Conservation (phyloP, 92 coral and sea anemone species). For the Desmophyllum pertusum region DNA sequence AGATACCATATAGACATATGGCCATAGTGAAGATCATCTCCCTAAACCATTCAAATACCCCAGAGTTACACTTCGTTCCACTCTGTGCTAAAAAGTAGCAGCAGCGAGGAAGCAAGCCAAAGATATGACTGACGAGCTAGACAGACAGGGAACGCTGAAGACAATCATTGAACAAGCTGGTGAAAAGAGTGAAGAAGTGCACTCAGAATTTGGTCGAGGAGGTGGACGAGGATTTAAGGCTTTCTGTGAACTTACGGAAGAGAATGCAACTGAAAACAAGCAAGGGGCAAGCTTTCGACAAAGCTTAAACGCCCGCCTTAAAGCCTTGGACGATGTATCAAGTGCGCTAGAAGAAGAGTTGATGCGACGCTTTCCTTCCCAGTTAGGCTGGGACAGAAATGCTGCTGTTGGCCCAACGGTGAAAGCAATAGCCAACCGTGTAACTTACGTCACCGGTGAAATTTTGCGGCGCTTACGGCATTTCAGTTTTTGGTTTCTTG, state of each 20-base stretch:
- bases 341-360: conserved; percentile 4
- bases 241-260: neutral
- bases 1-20: no score
- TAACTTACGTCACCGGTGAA: conserved; percentile 3
- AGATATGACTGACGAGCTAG: conserved; percentile 2
- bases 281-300: conserved; percentile 7
- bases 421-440: conserved; percentile 7
- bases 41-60: no score
- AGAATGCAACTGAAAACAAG: neutral
- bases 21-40: no score
- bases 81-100: no score
- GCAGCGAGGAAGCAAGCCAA: neutral
- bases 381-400: neutral
- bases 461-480: neutral
- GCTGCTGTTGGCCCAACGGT: neutral
- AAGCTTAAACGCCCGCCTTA: neutral
- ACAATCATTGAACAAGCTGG: neutral
- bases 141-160: neutral
- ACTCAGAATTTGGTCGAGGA: conserved; percentile 1
- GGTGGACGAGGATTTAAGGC: neutral
- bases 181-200: neutral
- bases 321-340: neutral
- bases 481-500: no score
- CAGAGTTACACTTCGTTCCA: no score
- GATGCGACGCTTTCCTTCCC: neutral